These are phyloP conservation scores for Lophius piscatorius DNA, from an alignment of 2,113 vertebrate species.

Conservation along the genomic window DNA sequence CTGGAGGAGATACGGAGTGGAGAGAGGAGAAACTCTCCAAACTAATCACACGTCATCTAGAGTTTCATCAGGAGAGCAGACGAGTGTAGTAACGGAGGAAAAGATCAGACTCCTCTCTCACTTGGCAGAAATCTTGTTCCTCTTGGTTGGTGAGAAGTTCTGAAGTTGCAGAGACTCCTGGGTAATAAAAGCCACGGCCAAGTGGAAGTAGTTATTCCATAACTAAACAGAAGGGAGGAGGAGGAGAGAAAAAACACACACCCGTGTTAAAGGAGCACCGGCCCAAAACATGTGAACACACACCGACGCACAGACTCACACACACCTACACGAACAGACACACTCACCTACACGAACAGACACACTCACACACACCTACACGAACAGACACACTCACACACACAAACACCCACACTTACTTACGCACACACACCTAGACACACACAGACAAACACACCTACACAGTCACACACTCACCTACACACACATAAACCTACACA, in stretches of 20 bases:
- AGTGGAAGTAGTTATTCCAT: slow-evolving; percentile 99
- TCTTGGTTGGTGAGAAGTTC: slow-evolving; percentile 93
- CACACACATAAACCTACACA: slow-evolving; percentile 38
- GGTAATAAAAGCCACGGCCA: slow-evolving; percentile 98
- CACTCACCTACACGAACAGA: too few relatives aligned
- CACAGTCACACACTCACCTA: slow-evolving; percentile 16
- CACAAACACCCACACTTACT: too few relatives aligned
- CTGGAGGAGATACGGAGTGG: too few relatives aligned
- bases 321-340: not conserved
- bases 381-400: too few relatives aligned
- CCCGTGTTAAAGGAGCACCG: not conserved
- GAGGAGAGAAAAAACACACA: not conserved
- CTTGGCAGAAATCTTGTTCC: slow-evolving; percentile 95
- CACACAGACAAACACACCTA: not conserved
- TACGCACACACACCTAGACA: too few relatives aligned
- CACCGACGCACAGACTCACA: slow-evolving; percentile 21
- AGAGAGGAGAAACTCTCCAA: too few relatives aligned
- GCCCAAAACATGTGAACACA: not conserved
- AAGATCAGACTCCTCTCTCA: slow-evolving; percentile 68
- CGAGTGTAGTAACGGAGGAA: slow-evolving; percentile 39
- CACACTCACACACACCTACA: too few relatives aligned
- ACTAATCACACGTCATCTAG: slow-evolving; percentile 48
- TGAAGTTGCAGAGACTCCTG: slow-evolving; percentile 97
- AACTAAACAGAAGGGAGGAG: slow-evolving; percentile 78
- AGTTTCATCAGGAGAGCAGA: slow-evolving; percentile 36